Evolutionary conservation across 2,888 invertebrate genomes (phyloP).

Genomic region (Pasiphila rectangulata): DNA sequence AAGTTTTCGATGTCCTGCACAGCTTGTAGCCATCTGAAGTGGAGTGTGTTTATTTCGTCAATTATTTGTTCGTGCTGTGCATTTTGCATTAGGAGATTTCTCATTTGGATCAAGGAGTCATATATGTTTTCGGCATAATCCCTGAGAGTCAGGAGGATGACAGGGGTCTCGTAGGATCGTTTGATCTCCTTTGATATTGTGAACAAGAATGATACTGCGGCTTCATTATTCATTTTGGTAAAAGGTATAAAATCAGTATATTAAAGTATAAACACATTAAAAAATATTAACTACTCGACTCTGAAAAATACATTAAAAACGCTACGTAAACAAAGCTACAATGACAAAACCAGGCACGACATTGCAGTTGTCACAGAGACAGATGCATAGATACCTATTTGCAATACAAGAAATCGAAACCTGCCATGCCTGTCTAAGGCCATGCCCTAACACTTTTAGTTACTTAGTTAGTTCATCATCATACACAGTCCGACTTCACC

Average conservation of each 20-base stretch:
- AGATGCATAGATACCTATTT: too few species aligned
- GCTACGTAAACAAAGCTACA: background rate
- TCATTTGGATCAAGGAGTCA: slow-evolving; percentile 32
- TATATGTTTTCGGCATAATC: slow-evolving; percentile 42
- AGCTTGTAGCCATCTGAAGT: slow-evolving; percentile 44
- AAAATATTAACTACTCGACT: background rate
- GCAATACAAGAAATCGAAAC: too few species aligned
- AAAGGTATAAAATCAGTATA: slow-evolving; percentile 18
- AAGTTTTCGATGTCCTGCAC: slow-evolving; percentile 41
- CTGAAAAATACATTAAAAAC: background rate
- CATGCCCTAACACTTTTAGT: too few species aligned
- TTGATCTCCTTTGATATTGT: slow-evolving; percentile 43
- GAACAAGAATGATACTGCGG: slow-evolving; percentile 34
- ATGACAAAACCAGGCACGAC: too few species aligned
- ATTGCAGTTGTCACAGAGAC: too few species aligned
- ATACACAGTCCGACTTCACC: too few species aligned
- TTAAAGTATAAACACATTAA: slow-evolving; percentile 15
- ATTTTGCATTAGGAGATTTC: slow-evolving; percentile 28
- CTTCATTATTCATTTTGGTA: slow-evolving; percentile 37
- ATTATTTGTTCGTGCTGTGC: slow-evolving; percentile 22
- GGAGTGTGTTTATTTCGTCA: slow-evolving; percentile 38
- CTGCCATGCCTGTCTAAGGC: too few species aligned
- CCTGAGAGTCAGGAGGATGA: slow-evolving; percentile 44
- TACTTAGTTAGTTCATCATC: too few species aligned
- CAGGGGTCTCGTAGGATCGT: slow-evolving; percentile 43